A percentile compares a stretch with the other conserved stretches of the same genome.
Evolutionary conservation across 2,113 vertebrate species (phyloP).

Genomic region (Brachyhypopomus gauderio): DNA sequence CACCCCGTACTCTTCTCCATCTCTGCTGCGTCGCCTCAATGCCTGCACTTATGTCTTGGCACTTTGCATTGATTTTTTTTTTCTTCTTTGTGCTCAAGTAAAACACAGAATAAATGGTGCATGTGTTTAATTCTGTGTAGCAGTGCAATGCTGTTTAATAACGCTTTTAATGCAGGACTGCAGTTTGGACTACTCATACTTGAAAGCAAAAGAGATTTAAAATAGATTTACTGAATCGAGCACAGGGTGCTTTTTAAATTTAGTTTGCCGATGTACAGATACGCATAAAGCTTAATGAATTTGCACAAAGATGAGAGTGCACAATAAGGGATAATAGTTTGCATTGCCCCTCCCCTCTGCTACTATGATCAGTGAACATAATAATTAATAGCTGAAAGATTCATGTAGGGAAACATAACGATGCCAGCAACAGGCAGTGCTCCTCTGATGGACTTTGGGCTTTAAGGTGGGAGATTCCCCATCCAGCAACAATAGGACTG

Average conservation of each 20-base stretch:
- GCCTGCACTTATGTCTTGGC: slow-evolving; percentile 10
- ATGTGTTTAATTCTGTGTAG: neutral
- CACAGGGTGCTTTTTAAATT: no score
- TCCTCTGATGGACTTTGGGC: neutral
- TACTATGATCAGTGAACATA: neutral
- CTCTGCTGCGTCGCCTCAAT: slow-evolving; percentile 20
- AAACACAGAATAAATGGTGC: neutral
- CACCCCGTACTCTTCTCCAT: neutral
- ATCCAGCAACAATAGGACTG: neutral
- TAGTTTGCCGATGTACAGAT: no score
- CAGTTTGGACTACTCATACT: neutral
- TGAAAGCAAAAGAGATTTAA: neutral
- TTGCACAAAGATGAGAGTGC: no score
- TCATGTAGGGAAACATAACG: neutral
- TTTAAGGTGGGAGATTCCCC: neutral
- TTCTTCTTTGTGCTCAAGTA: neutral
- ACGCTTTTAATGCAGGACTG: neutral
- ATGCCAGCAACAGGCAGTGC: neutral
- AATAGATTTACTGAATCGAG: neutral
- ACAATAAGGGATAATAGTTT: no score
- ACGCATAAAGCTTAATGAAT: no score
- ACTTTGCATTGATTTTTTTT: no score
- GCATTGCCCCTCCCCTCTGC: no score
- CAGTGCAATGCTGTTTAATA: neutral
- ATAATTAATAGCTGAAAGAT: no score